phyloP scores from a whole-genome alignment of 2,888 invertebrate genomes.

The Leucoma salicis region DNA sequence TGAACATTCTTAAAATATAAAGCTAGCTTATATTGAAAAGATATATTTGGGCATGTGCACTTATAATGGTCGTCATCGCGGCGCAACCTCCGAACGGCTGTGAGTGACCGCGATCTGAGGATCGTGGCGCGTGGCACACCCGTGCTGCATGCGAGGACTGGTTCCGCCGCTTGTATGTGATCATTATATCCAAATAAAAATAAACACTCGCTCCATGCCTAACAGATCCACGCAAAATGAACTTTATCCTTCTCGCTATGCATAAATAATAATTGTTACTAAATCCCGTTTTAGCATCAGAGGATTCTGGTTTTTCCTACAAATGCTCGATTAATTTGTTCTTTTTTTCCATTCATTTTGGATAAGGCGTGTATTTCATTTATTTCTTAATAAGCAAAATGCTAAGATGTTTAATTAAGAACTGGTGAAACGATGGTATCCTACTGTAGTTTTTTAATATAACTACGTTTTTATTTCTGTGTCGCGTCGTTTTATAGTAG shows the following conservation, averaged over 20 bases:
- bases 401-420: constrained; percentile 66
- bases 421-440: constrained; percentile 45
- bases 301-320: constrained; percentile 45
- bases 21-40: too few species aligned
- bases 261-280: constrained; percentile 20
- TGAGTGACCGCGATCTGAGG: constrained; percentile 7
- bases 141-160: constrained; percentile 28
- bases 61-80: constrained; percentile 14
- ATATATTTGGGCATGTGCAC: too few species aligned
- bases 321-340: constrained; percentile 43
- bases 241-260: constrained; percentile 17
- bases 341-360: constrained; percentile 41
- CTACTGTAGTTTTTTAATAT: too few species aligned
- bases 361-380: constrained; percentile 62
- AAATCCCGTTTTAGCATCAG: constrained; percentile 39
- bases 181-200: constrained; percentile 54
- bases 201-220: constrained; percentile 44
- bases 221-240: constrained; percentile 39
- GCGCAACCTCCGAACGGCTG: constrained; percentile 5
- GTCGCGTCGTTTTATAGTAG: too few species aligned
- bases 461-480: too few species aligned
- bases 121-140: constrained; percentile 49
- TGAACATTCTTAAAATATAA: too few species aligned
- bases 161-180: constrained; percentile 30
- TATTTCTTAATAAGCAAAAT: constrained; percentile 69